phyloP scores from a whole-genome alignment of 2,888 invertebrate species.

The Spisula solida region DNA sequence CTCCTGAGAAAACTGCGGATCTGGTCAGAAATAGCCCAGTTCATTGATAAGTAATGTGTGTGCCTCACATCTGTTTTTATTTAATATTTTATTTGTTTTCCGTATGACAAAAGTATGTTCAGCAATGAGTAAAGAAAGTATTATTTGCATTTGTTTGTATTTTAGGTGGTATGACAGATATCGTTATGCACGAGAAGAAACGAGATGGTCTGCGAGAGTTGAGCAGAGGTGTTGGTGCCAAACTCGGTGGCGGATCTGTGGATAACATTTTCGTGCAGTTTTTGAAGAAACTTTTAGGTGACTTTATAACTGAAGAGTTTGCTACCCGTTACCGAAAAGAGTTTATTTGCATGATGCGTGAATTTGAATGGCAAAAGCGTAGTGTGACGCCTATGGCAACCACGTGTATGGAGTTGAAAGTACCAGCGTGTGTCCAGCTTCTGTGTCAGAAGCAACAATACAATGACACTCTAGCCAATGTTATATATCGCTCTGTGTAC shows the following conservation, averaged over 20 bases:
- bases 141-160: background rate
- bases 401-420: slow-evolving; percentile 59
- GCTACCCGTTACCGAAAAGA: slow-evolving; percentile 61
- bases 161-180: slow-evolving; percentile 69
- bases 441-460: slow-evolving; percentile 65
- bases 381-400: slow-evolving; percentile 57
- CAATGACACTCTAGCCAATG: slow-evolving; percentile 65
- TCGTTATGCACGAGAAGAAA: slow-evolving; percentile 67
- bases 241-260: slow-evolving; percentile 64
- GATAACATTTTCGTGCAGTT: slow-evolving; percentile 71
- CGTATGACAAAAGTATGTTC: too few species aligned
- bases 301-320: slow-evolving; percentile 58
- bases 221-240: slow-evolving; percentile 62
- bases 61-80: too few species aligned
- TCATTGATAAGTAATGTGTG: too few species aligned
- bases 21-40: too few species aligned
- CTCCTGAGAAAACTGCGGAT: too few species aligned
- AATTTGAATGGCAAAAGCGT: slow-evolving; percentile 66
- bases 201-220: slow-evolving; percentile 67
- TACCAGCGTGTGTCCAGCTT: slow-evolving; percentile 64
- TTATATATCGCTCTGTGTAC: slow-evolving; percentile 67
- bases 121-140: too few species aligned
- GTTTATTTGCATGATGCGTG: slow-evolving; percentile 64
- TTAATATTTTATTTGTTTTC: too few species aligned
- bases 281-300: slow-evolving; percentile 64